phyloP scores from a whole-genome alignment of 1,140 invertebrate species.

The Drosophila jambulina region DNA sequence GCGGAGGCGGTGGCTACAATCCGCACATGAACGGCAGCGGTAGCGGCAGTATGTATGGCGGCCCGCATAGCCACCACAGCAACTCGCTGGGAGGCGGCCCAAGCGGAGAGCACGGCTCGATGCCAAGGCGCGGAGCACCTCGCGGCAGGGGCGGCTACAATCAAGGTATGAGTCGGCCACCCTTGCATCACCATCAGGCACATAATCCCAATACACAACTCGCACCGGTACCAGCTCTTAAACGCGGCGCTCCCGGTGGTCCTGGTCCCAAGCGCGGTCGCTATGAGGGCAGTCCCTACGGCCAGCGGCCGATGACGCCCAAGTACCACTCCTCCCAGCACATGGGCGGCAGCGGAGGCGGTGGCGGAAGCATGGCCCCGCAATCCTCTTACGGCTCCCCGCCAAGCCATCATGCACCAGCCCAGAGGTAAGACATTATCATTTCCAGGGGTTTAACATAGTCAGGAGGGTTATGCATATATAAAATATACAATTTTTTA shows the following conservation, averaged over 20 bases:
- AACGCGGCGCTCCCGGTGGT: conserved; percentile 83
- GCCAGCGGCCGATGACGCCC: conserved; percentile 79
- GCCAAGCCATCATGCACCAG: conserved; percentile 69
- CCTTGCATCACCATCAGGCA: conserved; percentile 78
- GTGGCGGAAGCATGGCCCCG: conserved; percentile 47
- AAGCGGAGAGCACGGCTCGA: conserved; percentile 62
- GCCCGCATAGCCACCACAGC: conserved; percentile 59
- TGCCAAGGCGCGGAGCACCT: conserved; percentile 74
- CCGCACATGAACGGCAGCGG: conserved; percentile 73
- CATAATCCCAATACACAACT: conserved; percentile 84
- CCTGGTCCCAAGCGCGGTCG: conserved; percentile 83
- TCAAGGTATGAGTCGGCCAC: conserved; percentile 81
- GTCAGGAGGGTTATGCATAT: conserved; percentile 1
- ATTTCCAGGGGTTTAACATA: not conserved
- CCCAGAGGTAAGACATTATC: conserved; percentile 65
- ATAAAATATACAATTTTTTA: conserved; percentile 4
- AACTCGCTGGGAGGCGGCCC: conserved; percentile 71
- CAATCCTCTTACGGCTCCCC: conserved; percentile 71
- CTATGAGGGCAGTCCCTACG: conserved; percentile 80
- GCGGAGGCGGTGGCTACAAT: conserved; percentile 81
- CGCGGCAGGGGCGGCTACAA: conserved; percentile 81
- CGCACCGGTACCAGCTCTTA: conserved; percentile 82
- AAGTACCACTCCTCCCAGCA: conserved; percentile 79
- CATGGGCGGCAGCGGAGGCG: conserved; percentile 53
- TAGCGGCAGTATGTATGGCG: conserved; percentile 67